phyloP scores from a whole-genome alignment of 2,888 invertebrate species.

The Leucophenga montana region DNA sequence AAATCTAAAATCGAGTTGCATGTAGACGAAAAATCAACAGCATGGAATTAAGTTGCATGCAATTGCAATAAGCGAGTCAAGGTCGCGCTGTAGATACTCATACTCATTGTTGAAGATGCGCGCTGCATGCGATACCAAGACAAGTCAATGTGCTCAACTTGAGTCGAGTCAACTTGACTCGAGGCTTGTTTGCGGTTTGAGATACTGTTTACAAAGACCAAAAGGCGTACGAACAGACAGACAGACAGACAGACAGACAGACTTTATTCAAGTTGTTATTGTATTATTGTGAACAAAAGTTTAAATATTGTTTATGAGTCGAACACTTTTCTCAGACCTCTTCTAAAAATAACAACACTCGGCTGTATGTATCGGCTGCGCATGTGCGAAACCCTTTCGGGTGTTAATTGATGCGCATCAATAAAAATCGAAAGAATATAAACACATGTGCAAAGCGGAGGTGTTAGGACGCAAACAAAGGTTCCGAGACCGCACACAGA shows the following conservation, averaged over 20 bases:
- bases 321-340: background rate
- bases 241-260: background rate
- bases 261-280: background rate
- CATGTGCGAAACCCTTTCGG: background rate
- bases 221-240: background rate
- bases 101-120: background rate
- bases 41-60: too few relatives aligned
- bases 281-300: background rate
- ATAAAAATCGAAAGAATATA: conserved; percentile 11
- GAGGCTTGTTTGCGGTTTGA: background rate
- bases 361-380: too few relatives aligned
- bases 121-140: too few relatives aligned
- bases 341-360: too few relatives aligned
- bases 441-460: background rate
- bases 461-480: conserved; percentile 3
- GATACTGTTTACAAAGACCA: background rate
- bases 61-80: too few relatives aligned
- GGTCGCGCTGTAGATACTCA: too few relatives aligned
- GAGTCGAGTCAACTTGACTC: too few relatives aligned
- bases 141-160: too few relatives aligned
- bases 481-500: conserved; percentile 7
- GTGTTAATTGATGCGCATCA: conserved; percentile 16
- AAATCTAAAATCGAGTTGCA: too few relatives aligned
- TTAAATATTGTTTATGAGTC: background rate
- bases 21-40: too few relatives aligned